These are phyloP conservation scores for Pseudobourletiella spinata DNA, from an alignment of 1,140 invertebrate genomes.

Conservation along the genomic window DNA sequence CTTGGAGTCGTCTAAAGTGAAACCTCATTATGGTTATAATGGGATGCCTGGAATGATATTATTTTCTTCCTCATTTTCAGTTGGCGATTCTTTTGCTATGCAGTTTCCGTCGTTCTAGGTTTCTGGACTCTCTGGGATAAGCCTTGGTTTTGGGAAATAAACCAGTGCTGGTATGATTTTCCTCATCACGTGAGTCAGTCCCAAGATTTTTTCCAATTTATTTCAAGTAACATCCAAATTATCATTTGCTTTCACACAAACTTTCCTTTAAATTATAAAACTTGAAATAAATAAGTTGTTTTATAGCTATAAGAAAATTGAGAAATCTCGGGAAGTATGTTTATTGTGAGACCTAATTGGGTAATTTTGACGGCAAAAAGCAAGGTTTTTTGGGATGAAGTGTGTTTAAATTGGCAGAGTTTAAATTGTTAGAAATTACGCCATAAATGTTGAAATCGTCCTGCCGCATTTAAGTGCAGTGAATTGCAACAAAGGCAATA, in stretches of 20 bases:
- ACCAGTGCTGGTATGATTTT: constrained; percentile 78
- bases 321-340: too few relatives aligned
- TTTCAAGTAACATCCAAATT: too few relatives aligned
- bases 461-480: not conserved
- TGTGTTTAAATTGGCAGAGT: too few relatives aligned
- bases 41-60: not conserved
- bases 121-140: constrained; percentile 80
- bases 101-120: constrained; percentile 73
- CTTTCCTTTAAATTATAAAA: too few relatives aligned
- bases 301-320: not conserved
- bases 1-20: not conserved
- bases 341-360: too few relatives aligned
- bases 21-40: not conserved
- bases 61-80: constrained; percentile 41
- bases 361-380: too few relatives aligned
- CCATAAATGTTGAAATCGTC: too few relatives aligned
- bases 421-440: too few relatives aligned
- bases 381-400: too few relatives aligned
- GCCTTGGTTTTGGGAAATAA: constrained; percentile 89
- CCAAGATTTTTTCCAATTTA: too few relatives aligned
- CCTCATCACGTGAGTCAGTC: constrained; percentile 41
- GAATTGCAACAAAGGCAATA: not conserved
- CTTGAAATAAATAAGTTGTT: not conserved
- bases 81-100: constrained; percentile 84
- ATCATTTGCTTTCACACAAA: too few relatives aligned